Conservation (phyloP, 2,888 invertebrate genomes). For the Nomada ruficornis region DNA sequence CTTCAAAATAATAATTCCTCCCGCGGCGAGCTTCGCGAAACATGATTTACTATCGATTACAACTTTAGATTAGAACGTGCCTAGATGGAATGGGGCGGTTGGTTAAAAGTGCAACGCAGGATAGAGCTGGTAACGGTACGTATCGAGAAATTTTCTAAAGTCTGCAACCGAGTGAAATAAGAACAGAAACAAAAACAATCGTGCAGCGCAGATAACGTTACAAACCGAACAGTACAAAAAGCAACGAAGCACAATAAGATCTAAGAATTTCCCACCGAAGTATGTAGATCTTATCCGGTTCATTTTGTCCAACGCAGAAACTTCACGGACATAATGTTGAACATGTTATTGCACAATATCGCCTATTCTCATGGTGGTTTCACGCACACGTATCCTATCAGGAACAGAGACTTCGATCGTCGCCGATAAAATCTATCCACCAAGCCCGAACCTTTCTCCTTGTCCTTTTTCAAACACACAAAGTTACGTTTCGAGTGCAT, state of each 20-base stretch:
- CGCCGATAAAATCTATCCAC: constrained; percentile 24
- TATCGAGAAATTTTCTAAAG: neutral
- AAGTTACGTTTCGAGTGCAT: constrained; percentile 28
- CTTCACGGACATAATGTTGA: neutral
- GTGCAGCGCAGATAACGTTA: too few relatives aligned
- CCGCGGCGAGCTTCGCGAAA: too few relatives aligned
- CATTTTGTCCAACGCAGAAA: neutral
- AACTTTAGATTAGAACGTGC: too few relatives aligned
- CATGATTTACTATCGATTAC: too few relatives aligned
- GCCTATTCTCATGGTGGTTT: constrained; percentile 12
- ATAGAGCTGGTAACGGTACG: too few relatives aligned
- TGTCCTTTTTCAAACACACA: constrained; percentile 3
- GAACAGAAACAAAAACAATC: neutral
- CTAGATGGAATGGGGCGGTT: too few relatives aligned
- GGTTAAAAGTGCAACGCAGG: too few relatives aligned
- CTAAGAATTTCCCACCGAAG: constrained; percentile 1
- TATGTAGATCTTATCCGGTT: constrained; percentile 3
- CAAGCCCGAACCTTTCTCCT: constrained; percentile 15
- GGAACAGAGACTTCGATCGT: neutral
- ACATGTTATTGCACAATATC: constrained; percentile 4
- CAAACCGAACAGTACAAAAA: neutral
- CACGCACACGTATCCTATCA: constrained; percentile 3
- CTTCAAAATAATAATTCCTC: too few relatives aligned
- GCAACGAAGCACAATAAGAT: neutral
- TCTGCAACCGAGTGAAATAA: neutral